Evolutionary conservation across 2,113 vertebrate genomes (phyloP).

Genomic region (Lasiurus cinereus): DNA sequence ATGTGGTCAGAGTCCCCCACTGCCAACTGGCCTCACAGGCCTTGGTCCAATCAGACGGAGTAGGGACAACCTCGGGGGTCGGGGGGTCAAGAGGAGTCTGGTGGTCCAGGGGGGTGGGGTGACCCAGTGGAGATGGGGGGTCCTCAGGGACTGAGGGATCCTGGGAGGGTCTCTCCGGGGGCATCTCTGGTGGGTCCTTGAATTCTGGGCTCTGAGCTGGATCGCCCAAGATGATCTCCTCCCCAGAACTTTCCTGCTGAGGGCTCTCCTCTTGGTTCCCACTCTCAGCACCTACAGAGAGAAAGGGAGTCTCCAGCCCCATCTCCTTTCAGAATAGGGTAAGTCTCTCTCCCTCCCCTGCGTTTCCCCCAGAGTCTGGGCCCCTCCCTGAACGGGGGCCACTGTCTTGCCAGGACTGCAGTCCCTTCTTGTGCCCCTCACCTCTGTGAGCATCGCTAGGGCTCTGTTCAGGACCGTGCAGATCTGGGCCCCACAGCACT

Average conservation of each 20-base stretch:
- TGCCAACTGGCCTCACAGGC: conserved; percentile 82
- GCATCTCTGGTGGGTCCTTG: conserved; percentile 78
- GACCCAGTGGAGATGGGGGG: not conserved
- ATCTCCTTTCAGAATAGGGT: conserved; percentile 66
- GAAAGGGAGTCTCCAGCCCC: conserved; percentile 80
- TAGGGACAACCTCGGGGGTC: conserved; percentile 65
- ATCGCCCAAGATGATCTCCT: conserved; percentile 80
- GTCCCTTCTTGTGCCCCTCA: conserved; percentile 73
- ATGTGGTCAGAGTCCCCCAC: conserved; percentile 80
- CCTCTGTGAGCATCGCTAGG: conserved; percentile 65
- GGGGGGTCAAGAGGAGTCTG: conserved; percentile 59
- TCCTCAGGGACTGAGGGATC: conserved; percentile 52
- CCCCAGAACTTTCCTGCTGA: conserved; percentile 78
- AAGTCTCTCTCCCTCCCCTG: conserved; percentile 50
- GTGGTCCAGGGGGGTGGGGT: conserved; percentile 56
- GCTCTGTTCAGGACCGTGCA: conserved; percentile 73
- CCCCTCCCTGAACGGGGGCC: conserved; percentile 64
- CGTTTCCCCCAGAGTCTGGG: conserved; percentile 37
- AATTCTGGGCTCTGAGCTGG: conserved; percentile 79
- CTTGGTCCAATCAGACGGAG: conserved; percentile 80
- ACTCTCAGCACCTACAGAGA: conserved; percentile 79
- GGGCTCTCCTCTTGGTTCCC: conserved; percentile 75
- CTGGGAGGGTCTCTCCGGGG: conserved; percentile 73
- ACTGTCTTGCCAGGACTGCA: not conserved
- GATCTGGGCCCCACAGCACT: conserved; percentile 79